Base-by-base conservation (phyloP, 2,888 invertebrate species). In the Dexiosoma caninum region DNA sequence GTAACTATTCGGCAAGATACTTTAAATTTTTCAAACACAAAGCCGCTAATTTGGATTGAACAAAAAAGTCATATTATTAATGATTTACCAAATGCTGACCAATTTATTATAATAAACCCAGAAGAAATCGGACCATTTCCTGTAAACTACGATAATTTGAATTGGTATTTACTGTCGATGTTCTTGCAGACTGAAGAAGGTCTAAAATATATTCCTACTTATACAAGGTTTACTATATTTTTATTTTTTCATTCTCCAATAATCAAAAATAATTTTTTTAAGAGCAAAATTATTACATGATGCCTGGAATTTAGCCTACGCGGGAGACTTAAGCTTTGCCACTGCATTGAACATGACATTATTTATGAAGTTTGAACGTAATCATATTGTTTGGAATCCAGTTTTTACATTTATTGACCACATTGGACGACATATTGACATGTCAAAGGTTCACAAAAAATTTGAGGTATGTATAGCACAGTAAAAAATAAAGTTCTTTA, bases 81-180 rank as follows among this genome's bases (percentile, higher is more conserved):
- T 0, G 90, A 92, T 71, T 89, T 94, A 85, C 93, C 94, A 0
- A 88, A 86, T 0, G 90, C 91, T 23, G 91, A 94, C 59, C 89
- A 93, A 62, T 96, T 95, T 85, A 92, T 96, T 59, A 94, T 96
- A 70, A 92, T 96, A 0, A 96, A 96, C 89, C 94, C 95, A 5
- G 95, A 96, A 86, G 96, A 96, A 91, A 95, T 95, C 81, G 95
- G 94, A 0, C 95, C 95, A 42, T 96, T 94, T 90, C 95, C 95
- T 3, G 96, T 96, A 0, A 96, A 96, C 86, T 96, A 96, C 86
- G 96, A 96, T 85, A 87, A 90, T 6, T 90, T 91, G 42, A 96
- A 96, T 87, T 96, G 96, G 96, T 92, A 93, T 81, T 92, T 95
- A 84, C 89, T 96, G 5, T 92, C 94, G 0, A 89, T 92, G 27